Conservation (phyloP, 2,113 vertebrate species). For the Varanus komodoensis region DNA sequence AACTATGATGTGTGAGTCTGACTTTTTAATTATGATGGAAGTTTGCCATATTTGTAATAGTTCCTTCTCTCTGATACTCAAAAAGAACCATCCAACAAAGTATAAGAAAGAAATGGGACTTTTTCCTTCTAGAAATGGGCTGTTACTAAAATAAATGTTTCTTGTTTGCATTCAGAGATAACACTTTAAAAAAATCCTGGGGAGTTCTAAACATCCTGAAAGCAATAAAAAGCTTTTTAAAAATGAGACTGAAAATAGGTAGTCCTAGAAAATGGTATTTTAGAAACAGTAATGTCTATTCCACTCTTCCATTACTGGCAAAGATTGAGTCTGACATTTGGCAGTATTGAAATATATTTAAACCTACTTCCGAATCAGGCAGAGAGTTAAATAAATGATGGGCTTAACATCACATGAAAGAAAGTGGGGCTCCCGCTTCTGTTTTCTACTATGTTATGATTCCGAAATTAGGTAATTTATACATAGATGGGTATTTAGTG, state of each 20-base stretch:
- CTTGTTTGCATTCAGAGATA: constrained; percentile 15
- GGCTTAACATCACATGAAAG: neutral
- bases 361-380: neutral
- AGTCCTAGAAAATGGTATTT: constrained; percentile 25
- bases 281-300: constrained; percentile 33
- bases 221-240: constrained; percentile 25
- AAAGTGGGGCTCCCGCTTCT: neutral
- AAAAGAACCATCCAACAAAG: neutral
- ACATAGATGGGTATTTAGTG: constrained; percentile 17
- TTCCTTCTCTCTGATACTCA: neutral
- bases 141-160: neutral
- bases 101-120: neutral
- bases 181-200: neutral
- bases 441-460: constrained; percentile 8
- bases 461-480: constrained; percentile 23
- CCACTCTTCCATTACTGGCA: constrained; percentile 20
- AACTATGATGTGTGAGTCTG: neutral
- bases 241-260: constrained; percentile 21
- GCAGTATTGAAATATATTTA: constrained; percentile 37
- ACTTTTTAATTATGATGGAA: neutral
- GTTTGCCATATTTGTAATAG: neutral
- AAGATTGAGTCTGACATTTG: constrained; percentile 31
- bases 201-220: constrained; percentile 3
- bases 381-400: neutral
- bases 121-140: neutral